A percentile compares a stretch with the other conserved stretches of the same genome.
Conservation (phyloP, 2,888 invertebrate species). For the Seladonia tumulorum region DNA sequence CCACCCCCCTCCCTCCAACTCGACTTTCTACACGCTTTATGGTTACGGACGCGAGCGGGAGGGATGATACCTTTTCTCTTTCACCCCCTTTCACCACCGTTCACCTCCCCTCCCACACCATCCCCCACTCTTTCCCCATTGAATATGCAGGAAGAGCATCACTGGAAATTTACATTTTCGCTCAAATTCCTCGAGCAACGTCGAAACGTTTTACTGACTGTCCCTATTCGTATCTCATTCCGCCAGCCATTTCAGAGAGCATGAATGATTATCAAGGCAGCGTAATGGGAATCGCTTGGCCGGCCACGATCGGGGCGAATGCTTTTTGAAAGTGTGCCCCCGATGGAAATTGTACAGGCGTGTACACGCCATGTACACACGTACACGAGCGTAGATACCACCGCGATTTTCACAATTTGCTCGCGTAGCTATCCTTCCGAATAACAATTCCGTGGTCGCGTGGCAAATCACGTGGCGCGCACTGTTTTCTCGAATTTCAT, state of each 20-base stretch:
- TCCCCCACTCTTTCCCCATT: conserved; percentile 34
- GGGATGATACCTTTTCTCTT: conserved; percentile 61
- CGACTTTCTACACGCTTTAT: conserved; percentile 63
- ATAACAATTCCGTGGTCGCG: conserved; percentile 10
- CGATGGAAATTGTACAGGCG: neutral
- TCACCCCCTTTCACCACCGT: neutral
- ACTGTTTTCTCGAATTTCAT: neutral
- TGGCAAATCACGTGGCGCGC: conserved; percentile 1
- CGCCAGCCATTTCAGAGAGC: conserved; percentile 17
- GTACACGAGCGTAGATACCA: neutral
- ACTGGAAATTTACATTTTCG: conserved; percentile 66
- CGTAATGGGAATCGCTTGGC: conserved; percentile 20
- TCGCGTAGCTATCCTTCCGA: neutral
- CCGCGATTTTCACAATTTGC: neutral
- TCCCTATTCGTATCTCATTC: conserved; percentile 47
- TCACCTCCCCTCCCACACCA: neutral
- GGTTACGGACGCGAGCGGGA: conserved; percentile 49
- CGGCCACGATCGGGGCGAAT: conserved; percentile 9
- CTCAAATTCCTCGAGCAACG: conserved; percentile 45
- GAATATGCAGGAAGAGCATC: conserved; percentile 67
- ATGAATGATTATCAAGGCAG: conserved; percentile 45
- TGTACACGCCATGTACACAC: neutral
- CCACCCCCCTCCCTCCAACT: conserved; percentile 12
- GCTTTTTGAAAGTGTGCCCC: neutral
- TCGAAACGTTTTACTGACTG: conserved; percentile 61